These are phyloP conservation scores for Cyrtonyx montezumae DNA, from an alignment of 2,113 vertebrate genomes.

Conservation along the genomic window DNA sequence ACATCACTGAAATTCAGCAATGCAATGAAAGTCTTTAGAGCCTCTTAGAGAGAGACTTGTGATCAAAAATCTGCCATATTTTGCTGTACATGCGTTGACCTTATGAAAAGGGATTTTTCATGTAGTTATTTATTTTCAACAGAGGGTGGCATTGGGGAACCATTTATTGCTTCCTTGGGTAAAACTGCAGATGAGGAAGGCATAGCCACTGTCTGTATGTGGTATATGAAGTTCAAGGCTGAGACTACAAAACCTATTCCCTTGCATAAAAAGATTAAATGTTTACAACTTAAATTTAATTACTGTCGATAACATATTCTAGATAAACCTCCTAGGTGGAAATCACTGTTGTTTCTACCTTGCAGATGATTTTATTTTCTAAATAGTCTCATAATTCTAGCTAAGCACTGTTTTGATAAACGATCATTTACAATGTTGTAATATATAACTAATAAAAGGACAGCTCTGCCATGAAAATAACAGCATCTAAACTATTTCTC, in stretches of 20 bases:
- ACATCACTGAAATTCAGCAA: not conserved
- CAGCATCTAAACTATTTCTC: not conserved
- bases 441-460: not conserved
- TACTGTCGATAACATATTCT: not conserved
- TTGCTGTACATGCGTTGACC: not conserved
- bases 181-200: too few species aligned
- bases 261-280: not conserved
- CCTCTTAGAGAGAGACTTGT: not conserved
- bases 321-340: not conserved
- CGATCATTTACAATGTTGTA: not conserved
- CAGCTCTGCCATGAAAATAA: not conserved
- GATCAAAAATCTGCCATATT: not conserved
- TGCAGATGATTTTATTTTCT: not conserved
- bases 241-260: not conserved
- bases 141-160: not conserved
- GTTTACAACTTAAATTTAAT: not conserved
- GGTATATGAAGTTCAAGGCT: accelerated
- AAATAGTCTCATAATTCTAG: not conserved
- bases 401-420: not conserved
- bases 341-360: not conserved
- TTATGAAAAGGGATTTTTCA: accelerated
- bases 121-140: not conserved
- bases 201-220: accelerated
- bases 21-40: not conserved
- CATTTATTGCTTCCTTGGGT: not conserved